A percentile compares a stretch with the other conserved stretches of the same genome.
These are phyloP conservation scores for Ganaspis sp. DNA, from an alignment of 1,140 invertebrate species.

Conservation along the genomic window DNA sequence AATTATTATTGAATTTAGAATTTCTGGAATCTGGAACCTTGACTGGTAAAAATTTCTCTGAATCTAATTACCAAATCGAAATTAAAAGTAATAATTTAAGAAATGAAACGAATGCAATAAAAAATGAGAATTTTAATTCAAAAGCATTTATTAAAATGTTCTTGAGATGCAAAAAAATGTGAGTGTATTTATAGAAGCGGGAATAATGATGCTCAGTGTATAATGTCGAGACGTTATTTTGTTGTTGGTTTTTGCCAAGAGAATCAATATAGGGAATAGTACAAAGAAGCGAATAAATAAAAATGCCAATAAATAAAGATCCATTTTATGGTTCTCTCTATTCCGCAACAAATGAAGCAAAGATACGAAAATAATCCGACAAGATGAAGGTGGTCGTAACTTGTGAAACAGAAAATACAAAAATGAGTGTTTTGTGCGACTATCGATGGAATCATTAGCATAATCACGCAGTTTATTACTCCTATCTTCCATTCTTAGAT, in stretches of 20 bases:
- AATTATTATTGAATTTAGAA: no score
- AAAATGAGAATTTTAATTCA: no score
- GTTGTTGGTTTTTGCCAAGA: not conserved
- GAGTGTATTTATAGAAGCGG: no score
- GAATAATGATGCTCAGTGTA: not conserved
- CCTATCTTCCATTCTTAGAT: not conserved
- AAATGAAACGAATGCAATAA: no score
- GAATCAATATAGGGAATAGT: not conserved
- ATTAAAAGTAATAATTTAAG: no score
- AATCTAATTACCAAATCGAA: no score
- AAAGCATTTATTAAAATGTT: no score
- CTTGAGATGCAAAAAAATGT: no score
- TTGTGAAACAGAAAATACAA: not conserved
- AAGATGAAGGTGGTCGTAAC: slow-evolving; percentile 9
- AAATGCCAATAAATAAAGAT: slow-evolving; percentile 1
- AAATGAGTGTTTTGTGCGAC: slow-evolving; percentile 3
- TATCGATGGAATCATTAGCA: slow-evolving; percentile 2
- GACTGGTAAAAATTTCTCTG: no score
- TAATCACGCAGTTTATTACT: not conserved
- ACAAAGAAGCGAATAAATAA: slow-evolving; percentile 6
- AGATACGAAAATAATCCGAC: not conserved
- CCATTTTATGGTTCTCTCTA: not conserved
- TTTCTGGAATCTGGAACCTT: no score
- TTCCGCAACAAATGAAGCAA: not conserved
- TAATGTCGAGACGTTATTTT: not conserved